Percentiles rank a stretch among this genome's conserved stretches.
These are phyloP conservation scores for Spondyliosoma cantharus DNA, from an alignment of 2,797 vertebrate species.

Conservation along the genomic window DNA sequence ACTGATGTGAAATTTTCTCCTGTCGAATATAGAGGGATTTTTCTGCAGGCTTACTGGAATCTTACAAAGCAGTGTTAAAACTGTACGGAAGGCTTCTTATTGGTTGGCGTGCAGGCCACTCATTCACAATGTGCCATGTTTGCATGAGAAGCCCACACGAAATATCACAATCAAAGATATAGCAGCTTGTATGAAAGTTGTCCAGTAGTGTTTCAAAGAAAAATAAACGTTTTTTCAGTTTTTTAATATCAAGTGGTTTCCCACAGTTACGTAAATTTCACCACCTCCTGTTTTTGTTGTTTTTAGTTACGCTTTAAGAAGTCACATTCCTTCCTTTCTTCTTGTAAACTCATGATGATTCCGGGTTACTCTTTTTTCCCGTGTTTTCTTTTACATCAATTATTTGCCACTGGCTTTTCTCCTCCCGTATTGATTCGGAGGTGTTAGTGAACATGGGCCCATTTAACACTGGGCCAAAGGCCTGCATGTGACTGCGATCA, in stretches of 20 bases:
- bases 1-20: neutral
- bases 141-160: constrained; percentile 11
- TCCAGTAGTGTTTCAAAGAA: neutral
- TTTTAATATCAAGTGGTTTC: constrained; percentile 3
- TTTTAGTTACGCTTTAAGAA: constrained; percentile 55
- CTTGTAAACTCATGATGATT: constrained; percentile 17
- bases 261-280: constrained; percentile 13
- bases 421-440: constrained; percentile 22
- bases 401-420: constrained; percentile 62
- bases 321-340: constrained; percentile 21
- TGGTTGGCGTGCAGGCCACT: constrained; percentile 26
- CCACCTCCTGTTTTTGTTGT: constrained; percentile 18
- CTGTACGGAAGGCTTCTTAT: constrained; percentile 19
- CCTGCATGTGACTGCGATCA: constrained; percentile 42
- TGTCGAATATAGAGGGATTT: constrained; percentile 15
- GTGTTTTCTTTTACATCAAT: constrained; percentile 75
- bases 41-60: constrained; percentile 54
- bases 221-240: neutral
- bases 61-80: constrained; percentile 54
- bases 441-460: constrained; percentile 34
- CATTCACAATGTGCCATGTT: constrained; percentile 1
- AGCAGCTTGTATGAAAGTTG: neutral
- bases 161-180: constrained; percentile 25
- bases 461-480: constrained; percentile 37
- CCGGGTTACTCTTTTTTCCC: constrained; percentile 31